phyloP scores from a whole-genome alignment of 1,140 invertebrate genomes.

The Psilanteris sp. region DNA sequence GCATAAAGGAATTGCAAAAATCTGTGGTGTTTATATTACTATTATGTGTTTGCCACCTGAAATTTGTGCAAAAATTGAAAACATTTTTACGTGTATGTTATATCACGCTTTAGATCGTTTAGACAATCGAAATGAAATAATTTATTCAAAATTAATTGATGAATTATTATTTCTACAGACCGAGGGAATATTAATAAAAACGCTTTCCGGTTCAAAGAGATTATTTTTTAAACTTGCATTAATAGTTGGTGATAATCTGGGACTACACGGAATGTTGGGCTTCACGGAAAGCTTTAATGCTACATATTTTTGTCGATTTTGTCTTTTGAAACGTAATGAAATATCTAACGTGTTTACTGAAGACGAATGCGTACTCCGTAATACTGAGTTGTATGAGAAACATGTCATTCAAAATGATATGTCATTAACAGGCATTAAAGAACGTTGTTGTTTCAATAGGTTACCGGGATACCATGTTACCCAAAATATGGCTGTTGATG shows the following conservation, averaged over 20 bases:
- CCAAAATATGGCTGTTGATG: no score
- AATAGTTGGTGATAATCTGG: slow-evolving; percentile 69
- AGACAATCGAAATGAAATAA: slow-evolving; percentile 44
- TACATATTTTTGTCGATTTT: slow-evolving; percentile 30
- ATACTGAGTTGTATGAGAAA: slow-evolving; percentile 1
- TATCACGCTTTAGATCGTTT: slow-evolving; percentile 4
- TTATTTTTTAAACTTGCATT: slow-evolving; percentile 59
- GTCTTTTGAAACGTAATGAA: slow-evolving; percentile 2
- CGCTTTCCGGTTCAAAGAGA: slow-evolving; percentile 12
- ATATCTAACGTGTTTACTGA: slow-evolving; percentile 14
- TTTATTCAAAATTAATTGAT: slow-evolving; percentile 60
- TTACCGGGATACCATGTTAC: no score
- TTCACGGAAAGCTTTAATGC: slow-evolving; percentile 20
- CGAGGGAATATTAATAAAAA: slow-evolving; percentile 56
- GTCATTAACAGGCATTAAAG: background rate
- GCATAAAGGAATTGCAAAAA: slow-evolving; percentile 1
- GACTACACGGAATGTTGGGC: slow-evolving; percentile 9
- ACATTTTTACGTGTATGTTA: slow-evolving; percentile 12
- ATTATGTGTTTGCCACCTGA: slow-evolving; percentile 8
- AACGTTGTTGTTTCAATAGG: no score
- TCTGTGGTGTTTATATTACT: background rate
- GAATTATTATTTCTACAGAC: slow-evolving; percentile 63
- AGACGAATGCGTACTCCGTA: slow-evolving; percentile 14
- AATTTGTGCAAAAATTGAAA: slow-evolving; percentile 4
- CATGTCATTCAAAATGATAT: slow-evolving; percentile 11